These are phyloP conservation scores for Rhynchophorus ferrugineus DNA, from an alignment of 1,140 invertebrate species.

Conservation along the genomic window DNA sequence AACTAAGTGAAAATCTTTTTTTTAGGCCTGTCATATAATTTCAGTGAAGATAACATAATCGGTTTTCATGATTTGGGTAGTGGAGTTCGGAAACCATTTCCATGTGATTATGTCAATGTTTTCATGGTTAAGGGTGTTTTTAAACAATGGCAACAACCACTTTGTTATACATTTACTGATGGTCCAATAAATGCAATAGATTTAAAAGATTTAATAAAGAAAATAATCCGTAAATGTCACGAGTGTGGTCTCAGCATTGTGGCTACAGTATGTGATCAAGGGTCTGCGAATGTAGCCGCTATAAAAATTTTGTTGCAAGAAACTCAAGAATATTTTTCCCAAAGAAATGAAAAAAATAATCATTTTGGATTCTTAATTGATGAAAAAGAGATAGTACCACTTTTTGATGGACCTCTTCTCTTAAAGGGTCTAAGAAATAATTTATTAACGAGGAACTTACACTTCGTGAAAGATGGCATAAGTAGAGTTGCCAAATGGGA, in stretches of 20 bases:
- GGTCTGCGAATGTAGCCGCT: constrained; percentile 1
- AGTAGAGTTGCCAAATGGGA: constrained; percentile 10
- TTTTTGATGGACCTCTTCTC: constrained; percentile 11
- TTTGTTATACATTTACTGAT: no score
- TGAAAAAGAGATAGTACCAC: constrained; percentile 4
- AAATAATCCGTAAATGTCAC: no score
- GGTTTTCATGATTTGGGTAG: no score
- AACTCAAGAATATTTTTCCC: not conserved
- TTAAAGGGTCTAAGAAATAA: constrained; percentile 21
- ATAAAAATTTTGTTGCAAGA: constrained; percentile 2
- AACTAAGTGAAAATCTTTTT: no score
- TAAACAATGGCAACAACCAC: no score
- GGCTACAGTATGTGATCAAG: constrained; percentile 10
- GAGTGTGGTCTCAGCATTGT: not conserved
- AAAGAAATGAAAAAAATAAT: constrained; percentile 1
- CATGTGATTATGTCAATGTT: no score
- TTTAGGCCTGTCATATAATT: no score
- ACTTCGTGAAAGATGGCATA: constrained; percentile 8
- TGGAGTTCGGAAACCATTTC: no score
- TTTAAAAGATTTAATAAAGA: no score
- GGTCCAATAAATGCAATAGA: no score
- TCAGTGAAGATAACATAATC: no score
- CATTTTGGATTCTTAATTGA: constrained; percentile 6
- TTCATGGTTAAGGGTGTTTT: no score
- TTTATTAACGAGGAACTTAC: constrained; percentile 14